These are phyloP conservation scores for Leptopilina drosophilae DNA, from an alignment of 2,888 invertebrate genomes.

Conservation along the genomic window DNA sequence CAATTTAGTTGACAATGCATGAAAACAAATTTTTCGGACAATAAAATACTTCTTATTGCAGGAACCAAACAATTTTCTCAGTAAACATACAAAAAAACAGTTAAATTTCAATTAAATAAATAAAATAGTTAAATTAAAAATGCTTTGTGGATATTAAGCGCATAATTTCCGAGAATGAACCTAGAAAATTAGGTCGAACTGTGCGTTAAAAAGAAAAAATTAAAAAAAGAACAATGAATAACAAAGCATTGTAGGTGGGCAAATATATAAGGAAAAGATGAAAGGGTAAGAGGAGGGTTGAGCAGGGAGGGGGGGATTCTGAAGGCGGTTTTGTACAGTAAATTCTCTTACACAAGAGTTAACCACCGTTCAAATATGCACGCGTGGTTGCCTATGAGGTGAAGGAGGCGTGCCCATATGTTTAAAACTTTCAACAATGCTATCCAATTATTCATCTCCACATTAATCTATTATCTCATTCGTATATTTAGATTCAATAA, in stretches of 20 bases:
- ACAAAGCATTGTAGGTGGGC: constrained; percentile 1
- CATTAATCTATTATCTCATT: constrained; percentile 26
- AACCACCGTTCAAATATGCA: constrained; percentile 50
- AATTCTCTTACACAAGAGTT: constrained; percentile 57
- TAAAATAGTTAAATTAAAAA: not conserved
- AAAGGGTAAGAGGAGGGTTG: not conserved
- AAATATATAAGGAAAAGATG: constrained; percentile 3
- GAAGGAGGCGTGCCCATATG: constrained; percentile 58
- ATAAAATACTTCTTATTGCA: no score
- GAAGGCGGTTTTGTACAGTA: constrained; percentile 48
- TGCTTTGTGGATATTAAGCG: not conserved
- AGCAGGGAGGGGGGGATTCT: constrained; percentile 31
- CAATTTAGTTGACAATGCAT: no score
- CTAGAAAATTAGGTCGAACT: not conserved
- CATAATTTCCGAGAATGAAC: not conserved
- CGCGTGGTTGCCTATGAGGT: constrained; percentile 60
- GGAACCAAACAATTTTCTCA: no score
- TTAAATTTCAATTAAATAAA: not conserved
- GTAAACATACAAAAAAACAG: no score
- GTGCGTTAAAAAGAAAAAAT: not conserved
- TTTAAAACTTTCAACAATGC: constrained; percentile 38
- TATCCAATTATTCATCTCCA: constrained; percentile 30
- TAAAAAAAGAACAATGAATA: not conserved
- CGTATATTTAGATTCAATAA: not conserved
- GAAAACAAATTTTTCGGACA: no score